Percentiles rank a stretch among this genome's conserved stretches.
Conservation (phyloP, 2,888 invertebrate species). For the Brenthis hecate region DNA sequence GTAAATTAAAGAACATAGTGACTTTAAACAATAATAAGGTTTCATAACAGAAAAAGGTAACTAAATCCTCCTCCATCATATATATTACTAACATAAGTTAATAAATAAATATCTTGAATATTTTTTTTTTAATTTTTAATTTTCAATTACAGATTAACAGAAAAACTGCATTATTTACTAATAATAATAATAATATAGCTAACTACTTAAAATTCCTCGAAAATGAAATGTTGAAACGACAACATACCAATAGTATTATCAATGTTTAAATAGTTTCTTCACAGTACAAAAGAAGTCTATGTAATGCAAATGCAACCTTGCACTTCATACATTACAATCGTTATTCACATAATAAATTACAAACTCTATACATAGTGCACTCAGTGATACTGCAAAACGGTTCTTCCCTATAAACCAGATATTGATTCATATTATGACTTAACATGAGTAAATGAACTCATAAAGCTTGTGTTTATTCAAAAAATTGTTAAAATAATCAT, state of each 20-base stretch:
- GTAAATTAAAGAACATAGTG: too few relatives aligned
- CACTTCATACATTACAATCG: too few relatives aligned
- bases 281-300: not conserved
- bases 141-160: not conserved
- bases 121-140: too few relatives aligned
- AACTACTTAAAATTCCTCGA: not conserved
- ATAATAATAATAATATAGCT: not conserved
- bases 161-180: not conserved
- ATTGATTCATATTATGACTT: not conserved
- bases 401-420: not conserved
- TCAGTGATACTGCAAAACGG: not conserved
- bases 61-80: too few relatives aligned
- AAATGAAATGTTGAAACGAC: slow-evolving; percentile 9
- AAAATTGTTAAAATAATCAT: not conserved
- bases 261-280: not conserved
- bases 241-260: slow-evolving; percentile 8
- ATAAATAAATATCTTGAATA: too few relatives aligned
- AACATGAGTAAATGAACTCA: not conserved
- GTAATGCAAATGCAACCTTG: slow-evolving; percentile 3
- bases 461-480: not conserved
- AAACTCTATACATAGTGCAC: not conserved
- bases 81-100: too few relatives aligned
- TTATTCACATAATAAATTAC: not conserved
- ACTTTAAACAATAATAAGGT: too few relatives aligned
- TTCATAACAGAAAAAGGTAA: too few relatives aligned